A percentile compares a stretch with the other conserved stretches of the same genome.
phyloP scores from a whole-genome alignment of 2,797 vertebrate genomes.

The Fistularia commersonii region DNA sequence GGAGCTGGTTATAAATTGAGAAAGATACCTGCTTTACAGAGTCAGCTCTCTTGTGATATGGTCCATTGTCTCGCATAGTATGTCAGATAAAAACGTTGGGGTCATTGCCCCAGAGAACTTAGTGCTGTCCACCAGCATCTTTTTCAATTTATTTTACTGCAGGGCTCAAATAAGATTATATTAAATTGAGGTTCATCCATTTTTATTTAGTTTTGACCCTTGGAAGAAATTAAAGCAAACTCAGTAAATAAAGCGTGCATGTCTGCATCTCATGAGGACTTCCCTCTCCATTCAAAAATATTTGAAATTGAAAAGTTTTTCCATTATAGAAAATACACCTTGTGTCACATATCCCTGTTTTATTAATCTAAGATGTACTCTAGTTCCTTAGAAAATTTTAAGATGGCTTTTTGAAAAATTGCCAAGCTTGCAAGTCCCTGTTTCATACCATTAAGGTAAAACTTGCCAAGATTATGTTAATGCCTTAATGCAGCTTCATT shows the following conservation, averaged over 20 bases:
- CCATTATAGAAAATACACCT: slow-evolving; percentile 6
- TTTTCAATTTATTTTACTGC: slow-evolving; percentile 43
- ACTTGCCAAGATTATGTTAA: slow-evolving; percentile 35
- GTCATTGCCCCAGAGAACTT: slow-evolving; percentile 35
- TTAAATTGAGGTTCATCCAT: slow-evolving; percentile 10
- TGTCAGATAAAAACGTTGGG: slow-evolving; percentile 44
- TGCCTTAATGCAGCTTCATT: slow-evolving; percentile 22
- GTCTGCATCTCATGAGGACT: slow-evolving; percentile 12
- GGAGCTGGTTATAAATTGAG: slow-evolving; percentile 34
- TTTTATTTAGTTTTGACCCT: slow-evolving; percentile 11
- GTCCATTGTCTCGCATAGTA: slow-evolving; percentile 37
- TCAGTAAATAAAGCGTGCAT: slow-evolving; percentile 4
- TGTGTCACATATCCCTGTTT: slow-evolving; percentile 7
- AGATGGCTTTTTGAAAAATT: slow-evolving; percentile 17
- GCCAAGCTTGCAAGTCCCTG: slow-evolving; percentile 14
- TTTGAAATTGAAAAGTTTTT: slow-evolving; percentile 21
- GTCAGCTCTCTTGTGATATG: slow-evolving; percentile 40
- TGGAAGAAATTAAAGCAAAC: slow-evolving; percentile 6
- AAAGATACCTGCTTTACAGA: slow-evolving; percentile 25
- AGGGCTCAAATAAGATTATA: slow-evolving; percentile 40
- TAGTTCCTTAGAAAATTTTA: slow-evolving; percentile 17
- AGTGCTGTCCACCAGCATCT: slow-evolving; percentile 40
- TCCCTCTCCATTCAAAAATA: slow-evolving; percentile 13
- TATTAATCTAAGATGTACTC: slow-evolving; percentile 8
- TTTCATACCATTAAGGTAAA: slow-evolving; percentile 12